These are phyloP conservation scores for Rotaria sp. DNA, from an alignment of 2,888 invertebrate genomes.

Conservation along the genomic window DNA sequence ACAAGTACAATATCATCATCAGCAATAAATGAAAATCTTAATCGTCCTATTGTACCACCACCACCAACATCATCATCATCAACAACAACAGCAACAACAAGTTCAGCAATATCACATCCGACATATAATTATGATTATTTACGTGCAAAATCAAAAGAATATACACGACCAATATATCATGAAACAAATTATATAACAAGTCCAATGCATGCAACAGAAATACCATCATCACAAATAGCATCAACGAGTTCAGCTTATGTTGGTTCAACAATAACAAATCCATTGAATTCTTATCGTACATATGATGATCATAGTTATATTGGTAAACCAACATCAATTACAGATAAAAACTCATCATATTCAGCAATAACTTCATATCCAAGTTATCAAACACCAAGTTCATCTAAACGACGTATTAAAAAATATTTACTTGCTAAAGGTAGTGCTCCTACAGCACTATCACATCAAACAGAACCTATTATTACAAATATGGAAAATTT, in stretches of 20 bases:
- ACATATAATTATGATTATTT: slow-evolving; percentile 28
- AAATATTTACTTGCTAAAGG: slow-evolving; percentile 27
- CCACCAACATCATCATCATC: not conserved
- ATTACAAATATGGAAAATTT: not conserved
- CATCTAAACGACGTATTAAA: slow-evolving; percentile 22
- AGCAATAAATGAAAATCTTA: not conserved
- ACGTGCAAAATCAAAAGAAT: slow-evolving; percentile 30
- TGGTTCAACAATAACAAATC: slow-evolving; percentile 12
- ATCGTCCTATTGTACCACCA: not conserved
- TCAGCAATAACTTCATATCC: not conserved
- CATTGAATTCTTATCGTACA: not conserved
- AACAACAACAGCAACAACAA: not conserved
- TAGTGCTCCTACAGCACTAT: not conserved
- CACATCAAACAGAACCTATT: slow-evolving; percentile 22
- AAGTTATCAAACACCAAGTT: not conserved
- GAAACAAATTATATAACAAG: not conserved
- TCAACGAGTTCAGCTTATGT: not conserved
- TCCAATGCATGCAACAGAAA: not conserved
- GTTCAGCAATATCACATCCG: not conserved
- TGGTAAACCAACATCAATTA: not conserved
- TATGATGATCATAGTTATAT: slow-evolving; percentile 1
- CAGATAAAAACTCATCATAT: slow-evolving; percentile 9
- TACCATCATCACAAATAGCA: slow-evolving; percentile 8
- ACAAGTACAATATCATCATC: not conserved
- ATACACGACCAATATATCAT: not conserved